Evolutionary conservation across 2,113 vertebrate genomes (phyloP), one percentile per base, ranked within the genome.

Genomic region (Vicugna pacos): DNA sequence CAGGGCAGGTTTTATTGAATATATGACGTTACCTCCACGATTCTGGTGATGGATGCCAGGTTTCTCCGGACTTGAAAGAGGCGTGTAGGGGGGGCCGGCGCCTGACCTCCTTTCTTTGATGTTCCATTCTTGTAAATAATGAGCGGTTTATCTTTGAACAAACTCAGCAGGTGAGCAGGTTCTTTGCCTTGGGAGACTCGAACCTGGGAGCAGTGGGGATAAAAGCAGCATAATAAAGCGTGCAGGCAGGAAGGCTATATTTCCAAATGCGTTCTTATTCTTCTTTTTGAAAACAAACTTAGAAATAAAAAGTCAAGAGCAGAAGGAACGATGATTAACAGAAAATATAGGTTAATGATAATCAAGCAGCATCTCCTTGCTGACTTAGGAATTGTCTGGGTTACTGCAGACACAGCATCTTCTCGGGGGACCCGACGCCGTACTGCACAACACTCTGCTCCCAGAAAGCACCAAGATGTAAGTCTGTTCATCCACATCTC

Each of bases 171-270:
- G 96, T 99, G 99, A 32, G 98, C 86, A 32, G 99, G 99, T 85
- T 99, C 99, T 98, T 99, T 99, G 69, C 99, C 99, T 98, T 99
- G 99, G 79, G 98, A 99, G 91, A 99, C 99, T 83, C 99, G 98
- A 48, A 99, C 98, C 99, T 99, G 96, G 58, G 85, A 20, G 58
- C 2, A 32, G 48, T 9, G 42, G 11, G 7, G 46, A 72, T 7
- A 54, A 64, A 70, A 93, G 46, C 82, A 89, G 86, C 2, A 4
- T 60, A 32, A 65, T 14, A 19, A 35, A 89, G 56, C 58, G 8
- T 24, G 24, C 10, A 22, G 28, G 60, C 89, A 73, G 72, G 75
- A 80, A 35, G 42, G 52, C 1, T 24, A 20, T 32, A 79, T 77
- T 96, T 91, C 95, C 56, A 93, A 91, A 88, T 24, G 12, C 14